These are phyloP conservation scores for Lasioglossum lativentre DNA, from an alignment of 2,888 invertebrate genomes.

Conservation along the genomic window DNA sequence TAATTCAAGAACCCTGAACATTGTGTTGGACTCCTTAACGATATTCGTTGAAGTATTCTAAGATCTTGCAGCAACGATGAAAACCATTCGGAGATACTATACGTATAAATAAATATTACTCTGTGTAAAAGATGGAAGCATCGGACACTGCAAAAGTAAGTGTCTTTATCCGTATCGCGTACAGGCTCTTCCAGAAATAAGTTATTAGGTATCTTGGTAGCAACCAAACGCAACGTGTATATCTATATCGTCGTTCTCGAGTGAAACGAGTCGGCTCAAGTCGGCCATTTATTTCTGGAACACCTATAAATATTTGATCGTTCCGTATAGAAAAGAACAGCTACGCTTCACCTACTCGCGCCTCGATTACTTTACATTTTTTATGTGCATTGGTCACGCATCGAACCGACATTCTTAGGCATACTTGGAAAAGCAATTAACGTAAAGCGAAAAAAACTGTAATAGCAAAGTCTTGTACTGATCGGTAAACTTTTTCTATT, in stretches of 20 bases:
- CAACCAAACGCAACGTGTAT: neutral
- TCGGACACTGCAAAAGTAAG: conserved; percentile 17
- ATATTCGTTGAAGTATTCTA: neutral
- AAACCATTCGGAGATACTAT: conserved; percentile 1
- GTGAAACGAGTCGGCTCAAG: neutral
- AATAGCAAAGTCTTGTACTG: conserved; percentile 18
- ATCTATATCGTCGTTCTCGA: neutral
- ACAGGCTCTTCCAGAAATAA: conserved; percentile 5
- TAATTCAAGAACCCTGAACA: neutral
- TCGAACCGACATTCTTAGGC: conserved; percentile 3
- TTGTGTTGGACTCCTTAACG: neutral
- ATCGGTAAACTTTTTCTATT: conserved; percentile 1
- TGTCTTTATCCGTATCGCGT: neutral
- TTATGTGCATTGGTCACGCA: neutral
- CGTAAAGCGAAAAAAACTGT: neutral
- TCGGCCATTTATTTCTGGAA: conserved; percentile 11
- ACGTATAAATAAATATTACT: conserved; percentile 27
- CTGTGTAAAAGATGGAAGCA: conserved; percentile 19
- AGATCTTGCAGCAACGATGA: neutral
- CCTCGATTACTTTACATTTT: conserved; percentile 1
- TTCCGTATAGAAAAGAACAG: conserved; percentile 30
- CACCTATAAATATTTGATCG: conserved; percentile 4
- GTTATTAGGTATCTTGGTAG: neutral
- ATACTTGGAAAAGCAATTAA: neutral
- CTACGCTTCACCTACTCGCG: neutral